These are phyloP conservation scores for Drosophila multiciliata DNA, from an alignment of 2,888 invertebrate genomes.

Conservation along the genomic window DNA sequence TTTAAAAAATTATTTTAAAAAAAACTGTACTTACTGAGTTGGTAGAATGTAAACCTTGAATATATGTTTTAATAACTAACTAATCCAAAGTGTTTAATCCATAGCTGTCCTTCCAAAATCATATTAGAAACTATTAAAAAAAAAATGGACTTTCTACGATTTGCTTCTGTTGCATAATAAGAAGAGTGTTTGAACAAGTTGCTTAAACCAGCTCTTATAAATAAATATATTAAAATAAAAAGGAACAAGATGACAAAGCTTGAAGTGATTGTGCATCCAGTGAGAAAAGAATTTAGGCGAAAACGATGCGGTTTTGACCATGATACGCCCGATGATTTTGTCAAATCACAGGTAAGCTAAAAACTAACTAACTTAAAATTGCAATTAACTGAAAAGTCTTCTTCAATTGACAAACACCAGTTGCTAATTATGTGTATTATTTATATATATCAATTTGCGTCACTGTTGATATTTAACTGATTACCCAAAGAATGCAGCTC, in stretches of 20 bases:
- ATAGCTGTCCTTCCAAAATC: background rate
- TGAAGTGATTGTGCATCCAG: conserved; percentile 78
- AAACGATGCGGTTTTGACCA: conserved; percentile 84
- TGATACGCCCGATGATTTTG: conserved; percentile 83
- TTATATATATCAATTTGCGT: conserved; percentile 4
- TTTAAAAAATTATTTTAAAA: background rate
- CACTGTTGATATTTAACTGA: conserved; percentile 13
- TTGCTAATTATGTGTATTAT: conserved; percentile 13
- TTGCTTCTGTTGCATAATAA: conserved; percentile 21
- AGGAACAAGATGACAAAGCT: conserved; percentile 70
- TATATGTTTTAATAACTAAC: background rate
- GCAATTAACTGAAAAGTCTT: conserved; percentile 16
- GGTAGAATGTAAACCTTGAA: background rate
- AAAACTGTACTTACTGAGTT: background rate
- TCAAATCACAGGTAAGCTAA: conserved; percentile 83
- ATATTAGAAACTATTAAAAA: background rate
- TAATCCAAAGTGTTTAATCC: background rate
- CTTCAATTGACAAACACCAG: conserved; percentile 40
- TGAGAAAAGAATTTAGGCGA: conserved; percentile 82
- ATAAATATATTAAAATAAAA: background rate
- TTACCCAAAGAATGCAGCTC: background rate
- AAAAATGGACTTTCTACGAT: conserved; percentile 31
- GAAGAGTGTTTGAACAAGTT: conserved; percentile 28
- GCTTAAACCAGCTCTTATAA: background rate
- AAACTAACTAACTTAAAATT: background rate